phyloP scores from a whole-genome alignment of 2,888 invertebrate genomes.

The Hetaerina titia region DNA sequence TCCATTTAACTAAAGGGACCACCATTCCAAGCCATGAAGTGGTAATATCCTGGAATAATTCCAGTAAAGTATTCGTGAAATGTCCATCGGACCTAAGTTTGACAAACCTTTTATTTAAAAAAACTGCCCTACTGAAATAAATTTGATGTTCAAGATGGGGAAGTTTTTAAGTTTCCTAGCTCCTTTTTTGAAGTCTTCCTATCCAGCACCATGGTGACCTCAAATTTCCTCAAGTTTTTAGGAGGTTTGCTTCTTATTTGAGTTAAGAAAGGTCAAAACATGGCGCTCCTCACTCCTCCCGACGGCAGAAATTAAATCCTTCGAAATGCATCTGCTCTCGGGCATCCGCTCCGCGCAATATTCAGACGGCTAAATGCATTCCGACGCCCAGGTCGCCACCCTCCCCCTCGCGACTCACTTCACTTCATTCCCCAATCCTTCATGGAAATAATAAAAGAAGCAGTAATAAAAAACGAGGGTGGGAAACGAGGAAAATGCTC shows the following conservation, averaged over 20 bases:
- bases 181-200: background rate
- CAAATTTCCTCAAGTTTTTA: background rate
- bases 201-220: background rate
- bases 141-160: background rate
- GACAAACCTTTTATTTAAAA: background rate
- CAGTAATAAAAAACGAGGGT: background rate
- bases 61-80: no score
- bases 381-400: background rate
- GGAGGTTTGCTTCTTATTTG: background rate
- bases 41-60: background rate
- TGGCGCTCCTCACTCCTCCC: background rate
- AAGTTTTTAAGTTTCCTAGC: background rate
- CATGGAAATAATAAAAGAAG: conserved; percentile 1
- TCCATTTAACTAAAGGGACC: background rate
- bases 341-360: background rate
- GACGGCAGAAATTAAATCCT: conserved; percentile 14
- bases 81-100: background rate
- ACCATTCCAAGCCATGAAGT: background rate
- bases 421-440: background rate
- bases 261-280: background rate
- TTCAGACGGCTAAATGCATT: conserved; percentile 35
- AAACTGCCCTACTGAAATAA: background rate
- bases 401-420: background rate
- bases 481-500: background rate
- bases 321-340: conserved; percentile 23